A percentile compares a stretch with the other conserved stretches of the same genome.
phyloP scores from a whole-genome alignment of 1,140 invertebrate genomes.

The Drosophila tani region DNA sequence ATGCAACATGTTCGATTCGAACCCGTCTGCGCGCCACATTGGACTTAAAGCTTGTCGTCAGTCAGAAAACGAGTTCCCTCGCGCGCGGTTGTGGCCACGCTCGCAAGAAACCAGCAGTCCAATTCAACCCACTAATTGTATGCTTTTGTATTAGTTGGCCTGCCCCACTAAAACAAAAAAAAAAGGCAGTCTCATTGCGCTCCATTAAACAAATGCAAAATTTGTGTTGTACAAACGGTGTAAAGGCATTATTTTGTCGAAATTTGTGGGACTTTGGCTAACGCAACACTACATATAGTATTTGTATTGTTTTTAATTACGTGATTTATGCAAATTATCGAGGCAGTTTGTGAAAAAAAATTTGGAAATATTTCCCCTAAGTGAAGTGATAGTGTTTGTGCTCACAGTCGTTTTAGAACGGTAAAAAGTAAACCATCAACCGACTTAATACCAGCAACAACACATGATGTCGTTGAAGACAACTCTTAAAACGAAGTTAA shows the following conservation, averaged over 20 bases:
- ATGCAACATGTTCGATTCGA: conserved; percentile 47
- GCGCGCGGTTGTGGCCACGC: conserved; percentile 60
- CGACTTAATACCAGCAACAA: conserved; percentile 42
- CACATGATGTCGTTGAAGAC: conserved; percentile 39
- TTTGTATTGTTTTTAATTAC: conserved; percentile 16
- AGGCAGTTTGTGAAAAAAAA: conserved; percentile 7
- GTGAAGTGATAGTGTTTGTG: conserved; percentile 55
- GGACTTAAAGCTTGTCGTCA: conserved; percentile 48
- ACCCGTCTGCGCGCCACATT: neutral
- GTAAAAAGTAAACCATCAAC: conserved; percentile 39
- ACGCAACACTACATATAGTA: conserved; percentile 23
- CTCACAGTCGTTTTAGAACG: conserved; percentile 66
- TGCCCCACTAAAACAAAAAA: conserved; percentile 26
- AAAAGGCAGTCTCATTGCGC: conserved; percentile 30
- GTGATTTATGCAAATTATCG: conserved; percentile 39
- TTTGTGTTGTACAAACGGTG: conserved; percentile 31
- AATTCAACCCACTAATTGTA: conserved; percentile 6
- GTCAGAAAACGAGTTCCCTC: conserved; percentile 68
- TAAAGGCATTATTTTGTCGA: conserved; percentile 33
- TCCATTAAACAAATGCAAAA: conserved; percentile 50
- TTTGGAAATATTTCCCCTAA: conserved; percentile 29
- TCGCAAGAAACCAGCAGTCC: conserved; percentile 8
- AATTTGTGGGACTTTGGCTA: conserved; percentile 15
- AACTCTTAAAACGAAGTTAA: conserved; percentile 54
- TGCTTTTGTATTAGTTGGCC: conserved; percentile 30